Evolutionary conservation across 35 echinoderm and acorn worm species (phyloP).

Genomic region (Patiria miniata): DNA sequence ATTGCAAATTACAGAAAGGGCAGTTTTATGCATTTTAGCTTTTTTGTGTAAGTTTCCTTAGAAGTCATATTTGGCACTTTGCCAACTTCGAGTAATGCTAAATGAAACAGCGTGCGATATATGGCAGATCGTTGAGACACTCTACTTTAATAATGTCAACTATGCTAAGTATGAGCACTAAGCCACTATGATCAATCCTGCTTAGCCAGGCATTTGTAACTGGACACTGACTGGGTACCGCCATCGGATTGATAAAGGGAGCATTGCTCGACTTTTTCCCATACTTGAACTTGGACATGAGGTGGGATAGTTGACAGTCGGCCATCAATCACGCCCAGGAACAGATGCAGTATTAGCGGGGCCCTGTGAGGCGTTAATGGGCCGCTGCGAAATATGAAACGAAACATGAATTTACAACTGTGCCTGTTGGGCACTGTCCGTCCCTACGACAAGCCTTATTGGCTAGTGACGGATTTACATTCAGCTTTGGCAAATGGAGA

Average conservation of each 20-base stretch:
- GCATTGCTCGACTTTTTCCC: slow-evolving; percentile 5
- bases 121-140: too few species aligned
- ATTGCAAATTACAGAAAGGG: too few species aligned
- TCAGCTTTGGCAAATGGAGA: background rate
- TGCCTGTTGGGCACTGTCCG: background rate
- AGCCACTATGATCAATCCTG: too few species aligned
- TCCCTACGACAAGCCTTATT: background rate
- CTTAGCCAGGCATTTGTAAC: too few species aligned
- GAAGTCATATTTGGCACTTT: too few species aligned
- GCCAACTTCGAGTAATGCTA: too few species aligned
- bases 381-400: slow-evolving; percentile 18
- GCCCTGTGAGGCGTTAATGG: slow-evolving; percentile 16
- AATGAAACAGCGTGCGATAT: too few species aligned
- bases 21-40: too few species aligned
- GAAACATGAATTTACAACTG: slow-evolving; percentile 29
- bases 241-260: background rate
- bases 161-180: too few species aligned
- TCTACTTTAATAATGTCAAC: too few species aligned
- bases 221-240: too few species aligned
- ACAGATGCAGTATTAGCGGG: background rate
- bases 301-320: background rate
- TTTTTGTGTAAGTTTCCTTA: too few species aligned
- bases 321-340: background rate
- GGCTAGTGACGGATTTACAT: background rate
- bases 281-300: background rate